Evolutionary conservation across 2,113 vertebrate species (phyloP), one percentile per base, ranked within the genome.

Genomic region (Turdus rufiventris): DNA sequence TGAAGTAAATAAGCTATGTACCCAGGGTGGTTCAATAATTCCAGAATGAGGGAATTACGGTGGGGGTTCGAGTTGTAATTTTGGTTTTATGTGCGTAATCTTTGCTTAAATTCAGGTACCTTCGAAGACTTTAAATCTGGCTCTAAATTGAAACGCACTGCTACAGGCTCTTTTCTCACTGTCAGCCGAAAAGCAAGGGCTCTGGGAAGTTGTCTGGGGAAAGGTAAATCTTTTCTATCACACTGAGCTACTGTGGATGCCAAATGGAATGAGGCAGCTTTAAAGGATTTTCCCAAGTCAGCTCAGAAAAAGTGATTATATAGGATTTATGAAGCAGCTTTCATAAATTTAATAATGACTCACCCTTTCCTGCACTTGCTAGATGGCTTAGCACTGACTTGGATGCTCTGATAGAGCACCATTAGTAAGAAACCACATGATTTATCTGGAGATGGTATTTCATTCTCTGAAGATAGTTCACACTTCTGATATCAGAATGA

Each of bases 261-360:
- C 90, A 96, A 92, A 88, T 47, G 88, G 82, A 95, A 96, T 85
- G 88, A 95, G 73, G 61, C 66, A 91, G 93, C 83, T 96, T 94
- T 94, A 94, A 96, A 89, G 92, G 86, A 96, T 95, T 97, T 95
- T 96, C 89, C 65, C 88, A 92, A 93, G 92, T 96, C 96, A 95
- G 76, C 74, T 96, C 86, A 96, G 90, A 95, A 95, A 93, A 93
- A 93, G 93, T 95, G 88, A 94, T 96, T 96, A 91, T 86, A 74
- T 50, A 84, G 88, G 89, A 96, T 96, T 97, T 96, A 96, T 95
- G 92, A 89, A 93, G 29, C 73, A 75, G 79, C 54, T 94, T 81
- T 96, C 83, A 85, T 96, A 96, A 92, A 87, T 96, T 84, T 94
- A 94, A 92, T 96, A 95, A 94, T 87, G 92, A 94, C 79, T 95